These are phyloP conservation scores for Heliconius sara DNA, from an alignment of 2,888 invertebrate species.

Conservation along the genomic window DNA sequence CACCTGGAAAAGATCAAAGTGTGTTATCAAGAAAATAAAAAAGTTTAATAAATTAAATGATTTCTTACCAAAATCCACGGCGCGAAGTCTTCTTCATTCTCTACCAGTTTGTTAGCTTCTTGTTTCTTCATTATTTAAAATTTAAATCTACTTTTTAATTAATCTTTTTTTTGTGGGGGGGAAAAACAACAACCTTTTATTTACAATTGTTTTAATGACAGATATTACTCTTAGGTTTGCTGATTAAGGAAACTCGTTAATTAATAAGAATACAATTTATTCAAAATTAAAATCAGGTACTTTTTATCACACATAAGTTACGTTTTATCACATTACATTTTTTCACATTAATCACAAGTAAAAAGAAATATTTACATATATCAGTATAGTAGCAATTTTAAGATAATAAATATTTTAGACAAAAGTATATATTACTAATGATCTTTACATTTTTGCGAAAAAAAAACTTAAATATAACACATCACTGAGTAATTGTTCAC, in stretches of 20 bases:
- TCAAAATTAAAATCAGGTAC: conserved; percentile 49
- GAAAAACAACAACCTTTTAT: neutral
- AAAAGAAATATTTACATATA: neutral
- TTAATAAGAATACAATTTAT: conserved; percentile 50
- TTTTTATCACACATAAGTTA: conserved; percentile 51
- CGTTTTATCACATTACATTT: neutral
- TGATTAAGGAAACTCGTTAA: conserved; percentile 54
- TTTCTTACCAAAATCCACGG: conserved; percentile 61
- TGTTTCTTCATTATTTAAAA: conserved; percentile 37
- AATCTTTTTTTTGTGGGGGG: neutral
- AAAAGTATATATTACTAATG: neutral
- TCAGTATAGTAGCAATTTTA: neutral
- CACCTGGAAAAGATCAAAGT: conserved; percentile 78
- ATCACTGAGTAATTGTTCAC: conserved; percentile 13
- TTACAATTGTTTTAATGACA: neutral
- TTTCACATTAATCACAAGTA: neutral
- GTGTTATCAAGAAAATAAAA: conserved; percentile 65
- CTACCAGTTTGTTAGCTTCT: conserved; percentile 31
- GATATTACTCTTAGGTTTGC: conserved; percentile 16
- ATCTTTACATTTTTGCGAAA: neutral
- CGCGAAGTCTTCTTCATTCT: conserved; percentile 52
- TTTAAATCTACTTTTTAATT: conserved; percentile 15
- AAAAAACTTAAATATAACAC: neutral
- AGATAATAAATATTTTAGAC: neutral
- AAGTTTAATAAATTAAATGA: conserved; percentile 44